Conservation (phyloP, 2,797 vertebrate species). For the Tapirus indicus region DNA sequence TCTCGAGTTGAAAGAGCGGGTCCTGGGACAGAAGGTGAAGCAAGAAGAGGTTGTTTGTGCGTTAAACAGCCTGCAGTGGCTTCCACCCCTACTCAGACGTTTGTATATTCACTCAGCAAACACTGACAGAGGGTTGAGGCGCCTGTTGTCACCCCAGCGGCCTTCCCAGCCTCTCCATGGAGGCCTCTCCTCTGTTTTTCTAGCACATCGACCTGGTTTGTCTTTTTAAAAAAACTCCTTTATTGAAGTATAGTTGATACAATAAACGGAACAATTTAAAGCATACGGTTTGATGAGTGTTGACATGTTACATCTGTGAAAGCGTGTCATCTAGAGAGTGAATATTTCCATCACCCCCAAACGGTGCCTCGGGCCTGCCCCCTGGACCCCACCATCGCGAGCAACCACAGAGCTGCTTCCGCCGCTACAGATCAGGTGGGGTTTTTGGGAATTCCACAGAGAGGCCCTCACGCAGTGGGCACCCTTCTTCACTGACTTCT, state of each 20-base stretch:
- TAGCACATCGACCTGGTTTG: no score
- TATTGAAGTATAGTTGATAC: no score
- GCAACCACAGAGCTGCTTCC: background rate
- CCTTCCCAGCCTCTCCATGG: background rate
- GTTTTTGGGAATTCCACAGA: no score
- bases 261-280: background rate
- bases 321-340: no score
- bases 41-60: background rate
- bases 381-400: rapidly evolving
- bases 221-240: background rate
- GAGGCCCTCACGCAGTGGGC: rapidly evolving
- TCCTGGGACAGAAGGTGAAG: background rate
- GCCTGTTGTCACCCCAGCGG: rapidly evolving
- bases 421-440: no score
- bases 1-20: background rate
- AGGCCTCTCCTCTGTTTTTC: background rate
- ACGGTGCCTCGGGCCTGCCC: rapidly evolving
- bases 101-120: rapidly evolving
- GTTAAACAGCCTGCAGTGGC: rapidly evolving
- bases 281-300: rapidly evolving
- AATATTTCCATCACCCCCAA: rapidly evolving
- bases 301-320: background rate
- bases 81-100: rapidly evolving
- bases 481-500: rapidly evolving
- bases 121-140: rapidly evolving